phyloP scores from a whole-genome alignment of 2,888 invertebrate species.

The Liodrosophila aerea region DNA sequence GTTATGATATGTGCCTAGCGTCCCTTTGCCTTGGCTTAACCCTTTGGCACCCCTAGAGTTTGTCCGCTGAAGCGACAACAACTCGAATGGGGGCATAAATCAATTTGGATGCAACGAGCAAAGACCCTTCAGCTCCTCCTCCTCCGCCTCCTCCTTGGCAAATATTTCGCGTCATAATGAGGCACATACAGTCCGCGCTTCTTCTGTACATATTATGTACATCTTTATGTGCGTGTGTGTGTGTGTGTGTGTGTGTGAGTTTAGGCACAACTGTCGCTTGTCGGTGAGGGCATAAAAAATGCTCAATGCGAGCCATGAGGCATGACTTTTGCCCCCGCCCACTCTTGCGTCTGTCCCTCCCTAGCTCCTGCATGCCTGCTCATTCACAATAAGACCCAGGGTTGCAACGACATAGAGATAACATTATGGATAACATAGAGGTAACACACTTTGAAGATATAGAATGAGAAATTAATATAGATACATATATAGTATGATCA shows the following conservation, averaged over 20 bases:
- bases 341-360: neutral
- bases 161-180: slow-evolving; percentile 52
- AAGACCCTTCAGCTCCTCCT: neutral
- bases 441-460: too few relatives aligned
- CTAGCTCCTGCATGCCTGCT: neutral
- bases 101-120: slow-evolving; percentile 57
- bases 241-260: too few relatives aligned
- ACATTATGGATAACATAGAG: too few relatives aligned
- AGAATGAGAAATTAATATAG: too few relatives aligned
- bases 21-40: neutral
- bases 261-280: too few relatives aligned
- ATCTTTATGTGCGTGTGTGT: too few relatives aligned
- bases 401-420: too few relatives aligned
- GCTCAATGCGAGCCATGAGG: slow-evolving; percentile 16
- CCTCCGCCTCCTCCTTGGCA: slow-evolving; percentile 26
- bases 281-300: slow-evolving; percentile 1
- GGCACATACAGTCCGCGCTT: too few relatives aligned
- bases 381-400: slow-evolving; percentile 9
- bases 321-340: slow-evolving; percentile 8
- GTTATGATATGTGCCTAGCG: neutral
- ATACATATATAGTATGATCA: too few relatives aligned
- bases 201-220: too few relatives aligned
- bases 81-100: slow-evolving; percentile 59
- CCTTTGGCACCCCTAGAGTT: slow-evolving; percentile 1
- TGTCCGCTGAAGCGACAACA: slow-evolving; percentile 31